Percentiles rank a stretch among this genome's conserved stretches.
phyloP scores from a whole-genome alignment of 2,888 invertebrate species.

The Dusona sp. region DNA sequence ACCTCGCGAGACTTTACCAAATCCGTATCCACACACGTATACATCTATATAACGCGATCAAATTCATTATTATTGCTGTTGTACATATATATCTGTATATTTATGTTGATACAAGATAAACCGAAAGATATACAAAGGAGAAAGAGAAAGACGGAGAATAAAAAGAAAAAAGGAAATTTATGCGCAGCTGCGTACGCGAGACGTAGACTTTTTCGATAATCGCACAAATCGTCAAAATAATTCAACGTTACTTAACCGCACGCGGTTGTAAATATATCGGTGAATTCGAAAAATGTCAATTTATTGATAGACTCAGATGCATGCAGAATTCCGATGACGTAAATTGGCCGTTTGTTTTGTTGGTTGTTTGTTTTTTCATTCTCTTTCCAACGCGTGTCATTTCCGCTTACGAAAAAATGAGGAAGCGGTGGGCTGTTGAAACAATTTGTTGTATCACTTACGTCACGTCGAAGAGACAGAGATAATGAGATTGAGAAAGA shows the following conservation, averaged over 20 bases:
- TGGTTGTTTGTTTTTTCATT: neutral
- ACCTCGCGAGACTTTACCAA: conserved; percentile 51
- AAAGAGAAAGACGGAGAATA: conserved; percentile 1
- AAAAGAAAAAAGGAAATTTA: conserved; percentile 51
- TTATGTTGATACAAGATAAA: neutral
- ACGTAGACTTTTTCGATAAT: conserved; percentile 16
- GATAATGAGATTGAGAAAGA: conserved; percentile 13
- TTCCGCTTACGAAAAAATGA: conserved; percentile 52
- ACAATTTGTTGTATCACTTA: conserved; percentile 11
- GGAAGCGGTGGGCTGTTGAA: neutral
- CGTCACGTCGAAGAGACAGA: conserved; percentile 20
- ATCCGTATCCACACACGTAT: conserved; percentile 19
- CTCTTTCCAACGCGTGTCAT: conserved; percentile 13
- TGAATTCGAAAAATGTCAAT: neutral
- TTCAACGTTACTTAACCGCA: neutral
- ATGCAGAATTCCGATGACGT: neutral
- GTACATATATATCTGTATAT: neutral
- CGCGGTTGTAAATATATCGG: neutral
- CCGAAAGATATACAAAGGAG: neutral
- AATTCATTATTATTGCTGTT: conserved; percentile 35
- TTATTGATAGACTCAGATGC: neutral
- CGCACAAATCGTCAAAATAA: conserved; percentile 7
- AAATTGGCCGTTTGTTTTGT: neutral
- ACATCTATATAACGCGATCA: neutral
- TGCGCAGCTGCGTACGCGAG: conserved; percentile 59